Conservation (phyloP, 2,797 vertebrate species). For the Tadarida brasiliensis region DNA sequence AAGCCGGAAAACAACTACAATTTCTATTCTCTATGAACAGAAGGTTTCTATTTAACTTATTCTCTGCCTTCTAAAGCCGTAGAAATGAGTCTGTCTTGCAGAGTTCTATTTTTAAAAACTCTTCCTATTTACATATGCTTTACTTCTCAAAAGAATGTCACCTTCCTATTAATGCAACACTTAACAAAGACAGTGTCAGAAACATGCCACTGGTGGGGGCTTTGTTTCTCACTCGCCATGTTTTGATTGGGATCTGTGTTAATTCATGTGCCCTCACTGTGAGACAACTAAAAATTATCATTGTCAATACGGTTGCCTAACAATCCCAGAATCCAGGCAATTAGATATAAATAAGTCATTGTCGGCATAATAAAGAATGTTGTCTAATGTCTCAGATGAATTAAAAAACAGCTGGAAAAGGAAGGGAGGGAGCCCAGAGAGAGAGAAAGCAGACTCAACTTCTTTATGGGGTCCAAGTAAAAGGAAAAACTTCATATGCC, state of each 20-base stretch:
- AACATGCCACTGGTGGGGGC: slow-evolving; percentile 52
- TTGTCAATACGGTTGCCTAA: slow-evolving; percentile 80
- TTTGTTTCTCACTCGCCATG: slow-evolving; percentile 74
- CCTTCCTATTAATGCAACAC: slow-evolving; percentile 66
- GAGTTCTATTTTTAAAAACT: slow-evolving; percentile 81
- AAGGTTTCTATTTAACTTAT: slow-evolving; percentile 81
- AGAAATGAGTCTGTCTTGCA: slow-evolving; percentile 72
- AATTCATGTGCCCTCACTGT: slow-evolving; percentile 75
- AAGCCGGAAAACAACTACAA: slow-evolving; percentile 78
- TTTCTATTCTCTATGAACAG: slow-evolving; percentile 78
- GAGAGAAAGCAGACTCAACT: background rate
- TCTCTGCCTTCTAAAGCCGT: slow-evolving; percentile 75
- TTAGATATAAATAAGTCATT: slow-evolving; percentile 80
- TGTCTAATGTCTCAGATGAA: slow-evolving; percentile 75
- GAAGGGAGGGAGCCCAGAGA: background rate
- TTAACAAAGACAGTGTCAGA: slow-evolving; percentile 77
- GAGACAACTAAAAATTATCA: slow-evolving; percentile 83
- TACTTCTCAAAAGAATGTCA: slow-evolving; percentile 76
- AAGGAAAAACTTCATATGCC: slow-evolving; percentile 78
- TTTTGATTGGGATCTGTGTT: slow-evolving; percentile 75
- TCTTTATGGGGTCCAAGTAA: slow-evolving; percentile 72
- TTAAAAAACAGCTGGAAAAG: slow-evolving; percentile 74
- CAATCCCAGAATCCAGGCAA: slow-evolving; percentile 77
- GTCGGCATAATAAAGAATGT: slow-evolving; percentile 77
- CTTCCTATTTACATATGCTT: slow-evolving; percentile 76